Evolutionary conservation across 92 coral and sea anemone species (phyloP).

Genomic region (Epizoanthus rinbou): DNA sequence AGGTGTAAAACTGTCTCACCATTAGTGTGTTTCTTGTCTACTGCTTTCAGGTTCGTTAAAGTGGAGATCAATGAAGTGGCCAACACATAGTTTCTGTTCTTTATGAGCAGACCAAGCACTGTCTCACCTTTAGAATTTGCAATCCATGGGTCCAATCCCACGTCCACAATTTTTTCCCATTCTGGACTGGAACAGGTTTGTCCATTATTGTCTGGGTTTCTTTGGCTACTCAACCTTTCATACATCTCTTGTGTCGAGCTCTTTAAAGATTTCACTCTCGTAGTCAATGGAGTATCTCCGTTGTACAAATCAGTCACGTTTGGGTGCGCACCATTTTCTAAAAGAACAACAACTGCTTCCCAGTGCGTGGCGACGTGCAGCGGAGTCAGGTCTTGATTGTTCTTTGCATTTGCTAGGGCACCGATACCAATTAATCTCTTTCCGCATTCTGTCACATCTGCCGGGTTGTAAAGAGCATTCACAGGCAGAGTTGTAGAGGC

Average conservation of each 20-base stretch:
- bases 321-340: conserved; percentile 4
- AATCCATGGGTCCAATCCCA: conserved; percentile 5
- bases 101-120: neutral
- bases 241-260: neutral
- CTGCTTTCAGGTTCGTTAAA: neutral
- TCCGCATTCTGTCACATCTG: neutral
- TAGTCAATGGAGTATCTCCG: conserved; percentile 7
- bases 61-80: neutral
- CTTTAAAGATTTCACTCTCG: neutral
- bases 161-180: neutral
- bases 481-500: neutral
- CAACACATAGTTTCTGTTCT: neutral
- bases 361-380: neutral
- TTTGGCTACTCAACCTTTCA: neutral
- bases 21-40: neutral
- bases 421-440: neutral
- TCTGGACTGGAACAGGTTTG: neutral
- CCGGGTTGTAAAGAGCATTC: neutral
- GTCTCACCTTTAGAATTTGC: conserved; percentile 13
- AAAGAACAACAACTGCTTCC: neutral
- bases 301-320: neutral
- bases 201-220: neutral
- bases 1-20: neutral
- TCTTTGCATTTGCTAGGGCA: conserved; percentile 2
- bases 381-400: conserved; percentile 7